Evolutionary conservation across 2,113 vertebrate species (phyloP).

Genomic region (Chionis minor): DNA sequence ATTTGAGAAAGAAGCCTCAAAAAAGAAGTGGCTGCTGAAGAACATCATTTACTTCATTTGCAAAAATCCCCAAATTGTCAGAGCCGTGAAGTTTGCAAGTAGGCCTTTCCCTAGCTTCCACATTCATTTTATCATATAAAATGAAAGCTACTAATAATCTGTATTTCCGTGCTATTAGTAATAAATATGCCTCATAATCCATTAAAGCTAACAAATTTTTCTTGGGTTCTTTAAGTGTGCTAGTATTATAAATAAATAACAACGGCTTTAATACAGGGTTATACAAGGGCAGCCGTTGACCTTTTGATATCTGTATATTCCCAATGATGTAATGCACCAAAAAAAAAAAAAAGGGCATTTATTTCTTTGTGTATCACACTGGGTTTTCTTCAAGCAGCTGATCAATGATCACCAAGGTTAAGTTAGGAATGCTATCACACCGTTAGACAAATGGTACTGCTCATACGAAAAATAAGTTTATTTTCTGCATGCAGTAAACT

Average conservation of each 20-base stretch:
- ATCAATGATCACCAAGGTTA: not conserved
- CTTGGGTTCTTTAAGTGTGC: not conserved
- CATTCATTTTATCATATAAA: not conserved
- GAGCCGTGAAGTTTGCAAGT: not conserved
- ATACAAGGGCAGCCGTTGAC: not conserved
- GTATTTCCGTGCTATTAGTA: not conserved
- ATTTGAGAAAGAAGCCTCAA: not conserved
- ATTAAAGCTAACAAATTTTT: not conserved
- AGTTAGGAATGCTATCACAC: not conserved
- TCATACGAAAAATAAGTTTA: not conserved
- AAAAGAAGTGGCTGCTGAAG: not conserved
- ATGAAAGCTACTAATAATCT: not conserved
- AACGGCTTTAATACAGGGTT: not conserved
- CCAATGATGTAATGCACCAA: not conserved
- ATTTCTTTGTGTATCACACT: not conserved
- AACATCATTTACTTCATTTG: not conserved
- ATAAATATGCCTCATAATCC: not conserved
- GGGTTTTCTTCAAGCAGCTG: not conserved
- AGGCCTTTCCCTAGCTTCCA: not conserved
- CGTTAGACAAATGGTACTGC: not conserved
- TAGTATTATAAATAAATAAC: not conserved
- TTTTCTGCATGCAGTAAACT: not conserved
- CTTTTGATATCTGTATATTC: not conserved
- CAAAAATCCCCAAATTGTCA: not conserved
- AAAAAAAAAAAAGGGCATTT: not conserved